Evolutionary conservation across 2,113 vertebrate genomes (phyloP).

Genomic region (Ancistrus triradiatus): DNA sequence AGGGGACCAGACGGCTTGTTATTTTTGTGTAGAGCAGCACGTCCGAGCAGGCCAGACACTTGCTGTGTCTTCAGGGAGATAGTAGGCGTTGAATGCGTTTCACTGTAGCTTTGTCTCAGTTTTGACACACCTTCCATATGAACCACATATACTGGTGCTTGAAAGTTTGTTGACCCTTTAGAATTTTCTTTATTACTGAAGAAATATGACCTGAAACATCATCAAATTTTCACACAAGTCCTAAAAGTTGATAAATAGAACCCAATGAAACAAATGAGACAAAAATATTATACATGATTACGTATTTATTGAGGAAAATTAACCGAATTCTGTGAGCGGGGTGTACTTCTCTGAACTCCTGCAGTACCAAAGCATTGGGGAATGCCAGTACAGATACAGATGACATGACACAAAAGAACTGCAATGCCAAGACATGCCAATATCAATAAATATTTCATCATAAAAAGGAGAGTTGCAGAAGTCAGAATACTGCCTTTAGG

Average conservation of each 20-base stretch:
- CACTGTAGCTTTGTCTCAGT: constrained; percentile 1
- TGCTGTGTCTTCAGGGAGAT: constrained; percentile 11
- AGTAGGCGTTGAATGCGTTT: constrained; percentile 1
- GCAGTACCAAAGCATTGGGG: background rate
- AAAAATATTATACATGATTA: too few relatives aligned
- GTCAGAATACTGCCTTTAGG: constrained; percentile 50
- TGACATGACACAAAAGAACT: constrained; percentile 17
- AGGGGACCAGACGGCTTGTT: constrained; percentile 6
- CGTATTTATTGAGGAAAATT: too few relatives aligned
- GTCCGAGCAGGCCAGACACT: constrained; percentile 17
- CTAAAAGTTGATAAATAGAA: too few relatives aligned
- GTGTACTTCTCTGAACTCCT: too few relatives aligned
- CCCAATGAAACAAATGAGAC: too few relatives aligned
- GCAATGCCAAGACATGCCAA: constrained; percentile 56
- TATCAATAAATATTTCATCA: constrained; percentile 65
- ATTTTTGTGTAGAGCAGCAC: background rate
- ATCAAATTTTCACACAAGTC: too few relatives aligned
- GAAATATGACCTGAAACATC: too few relatives aligned
- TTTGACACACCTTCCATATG: too few relatives aligned
- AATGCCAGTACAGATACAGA: background rate
- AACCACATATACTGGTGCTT: too few relatives aligned
- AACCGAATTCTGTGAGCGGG: too few relatives aligned
- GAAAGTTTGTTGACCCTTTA: too few relatives aligned
- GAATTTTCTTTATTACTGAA: too few relatives aligned
- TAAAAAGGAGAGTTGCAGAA: constrained; percentile 50